phyloP scores from a whole-genome alignment of 2,888 invertebrate genomes.

The Trichopria drosophilae region DNA sequence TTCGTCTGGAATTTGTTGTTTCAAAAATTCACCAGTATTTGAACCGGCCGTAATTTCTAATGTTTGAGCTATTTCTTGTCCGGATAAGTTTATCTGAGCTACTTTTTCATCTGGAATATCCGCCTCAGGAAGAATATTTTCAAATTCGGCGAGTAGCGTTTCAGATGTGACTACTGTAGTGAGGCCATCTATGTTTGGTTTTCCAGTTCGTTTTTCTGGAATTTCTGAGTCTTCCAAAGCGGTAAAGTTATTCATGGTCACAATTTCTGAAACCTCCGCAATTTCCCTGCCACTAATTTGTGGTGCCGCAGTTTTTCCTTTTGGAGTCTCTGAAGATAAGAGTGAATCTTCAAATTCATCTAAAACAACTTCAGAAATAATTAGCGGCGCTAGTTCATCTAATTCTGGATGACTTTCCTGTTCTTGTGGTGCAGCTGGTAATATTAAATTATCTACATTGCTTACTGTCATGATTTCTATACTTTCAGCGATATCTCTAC shows the following conservation, averaged over 20 bases:
- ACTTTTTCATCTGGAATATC: constrained; percentile 46
- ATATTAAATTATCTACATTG: constrained; percentile 39
- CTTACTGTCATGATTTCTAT: constrained; percentile 46
- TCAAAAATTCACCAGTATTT: constrained; percentile 43
- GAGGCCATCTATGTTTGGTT: constrained; percentile 41
- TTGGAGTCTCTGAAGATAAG: constrained; percentile 28
- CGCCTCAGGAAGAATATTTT: constrained; percentile 30
- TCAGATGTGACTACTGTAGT: constrained; percentile 43
- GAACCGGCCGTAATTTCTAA: constrained; percentile 41
- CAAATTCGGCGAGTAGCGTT: constrained; percentile 40
- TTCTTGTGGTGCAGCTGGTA: constrained; percentile 31
- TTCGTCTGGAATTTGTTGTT: constrained; percentile 38
- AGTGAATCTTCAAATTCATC: constrained; percentile 41
- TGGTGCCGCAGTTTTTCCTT: constrained; percentile 36
- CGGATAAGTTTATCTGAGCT: constrained; percentile 52
- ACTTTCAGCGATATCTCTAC: constrained; percentile 53
- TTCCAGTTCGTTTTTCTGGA: constrained; percentile 43
- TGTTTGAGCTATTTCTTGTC: constrained; percentile 48
- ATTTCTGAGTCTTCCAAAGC: constrained; percentile 34
- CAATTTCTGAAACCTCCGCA: constrained; percentile 36
- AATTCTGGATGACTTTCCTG: constrained; percentile 40
- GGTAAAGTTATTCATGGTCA: constrained; percentile 42
- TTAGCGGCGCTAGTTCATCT: constrained; percentile 37
- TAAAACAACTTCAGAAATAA: constrained; percentile 38
- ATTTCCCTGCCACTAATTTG: constrained; percentile 47